Evolutionary conservation across 1,140 invertebrate species (phyloP).

Genomic region (Musca domestica): DNA sequence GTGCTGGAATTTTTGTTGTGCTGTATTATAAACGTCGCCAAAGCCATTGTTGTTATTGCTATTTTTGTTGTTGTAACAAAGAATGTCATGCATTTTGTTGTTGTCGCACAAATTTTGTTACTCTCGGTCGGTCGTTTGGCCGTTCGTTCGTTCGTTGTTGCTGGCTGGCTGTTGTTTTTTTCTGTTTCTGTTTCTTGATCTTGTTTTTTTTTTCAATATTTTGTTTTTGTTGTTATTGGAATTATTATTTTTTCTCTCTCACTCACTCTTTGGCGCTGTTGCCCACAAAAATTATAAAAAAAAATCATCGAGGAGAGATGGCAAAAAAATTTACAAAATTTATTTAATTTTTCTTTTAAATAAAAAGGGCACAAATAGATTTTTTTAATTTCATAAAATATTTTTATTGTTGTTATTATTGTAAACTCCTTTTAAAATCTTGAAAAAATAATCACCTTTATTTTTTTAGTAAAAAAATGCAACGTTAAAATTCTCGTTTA

Average conservation of each 20-base stretch:
- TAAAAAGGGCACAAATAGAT: no score
- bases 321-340: neutral
- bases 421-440: no score
- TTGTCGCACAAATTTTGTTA: conserved; percentile 27
- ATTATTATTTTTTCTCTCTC: neutral
- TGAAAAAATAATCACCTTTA: no score
- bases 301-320: neutral
- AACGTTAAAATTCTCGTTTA: neutral
- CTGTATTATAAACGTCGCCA: conserved; percentile 9
- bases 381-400: no score
- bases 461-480: neutral
- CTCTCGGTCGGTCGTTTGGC: neutral
- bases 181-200: conserved; percentile 2
- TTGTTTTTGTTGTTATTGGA: no score
- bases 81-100: conserved; percentile 52
- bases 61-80: conserved; percentile 46
- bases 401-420: no score
- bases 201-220: neutral
- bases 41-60: conserved; percentile 34
- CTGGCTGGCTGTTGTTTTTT: neutral
- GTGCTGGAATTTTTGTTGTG: no score
- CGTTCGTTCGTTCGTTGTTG: conserved; percentile 13
- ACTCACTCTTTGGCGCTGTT: neutral
- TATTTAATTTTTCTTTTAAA: no score
- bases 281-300: no score